Evolutionary conservation across 37 sponge, comb jelly and placozoan species (phyloP).

Genomic region (Tethya wilhelma): DNA sequence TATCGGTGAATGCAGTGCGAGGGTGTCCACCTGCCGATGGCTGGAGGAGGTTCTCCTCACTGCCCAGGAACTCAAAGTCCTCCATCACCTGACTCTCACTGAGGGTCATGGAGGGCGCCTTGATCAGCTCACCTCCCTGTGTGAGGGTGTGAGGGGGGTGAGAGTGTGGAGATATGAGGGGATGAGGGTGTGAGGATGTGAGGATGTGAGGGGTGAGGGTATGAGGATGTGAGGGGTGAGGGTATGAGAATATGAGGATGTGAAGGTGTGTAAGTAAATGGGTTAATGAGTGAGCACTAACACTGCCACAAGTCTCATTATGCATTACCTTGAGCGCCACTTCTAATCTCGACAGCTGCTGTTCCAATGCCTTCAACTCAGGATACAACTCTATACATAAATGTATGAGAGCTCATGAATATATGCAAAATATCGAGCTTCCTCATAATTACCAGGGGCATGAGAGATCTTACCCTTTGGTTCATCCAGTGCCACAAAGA

Average conservation of each 20-base stretch:
- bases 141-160: not conserved
- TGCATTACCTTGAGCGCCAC: constrained; percentile 36
- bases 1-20: not conserved
- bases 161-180: too few relatives aligned
- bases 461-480: constrained; percentile 42
- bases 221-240: too few relatives aligned
- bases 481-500: constrained; percentile 47
- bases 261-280: too few relatives aligned
- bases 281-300: too few relatives aligned
- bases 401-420: too few relatives aligned
- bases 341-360: constrained; percentile 51
- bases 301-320: too few relatives aligned
- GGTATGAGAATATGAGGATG: too few relatives aligned
- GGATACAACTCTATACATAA: constrained; percentile 34
- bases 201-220: too few relatives aligned
- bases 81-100: constrained; percentile 65
- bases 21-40: constrained; percentile 7
- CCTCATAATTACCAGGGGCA: not conserved
- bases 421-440: too few relatives aligned
- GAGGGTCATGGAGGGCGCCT: constrained; percentile 34
- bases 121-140: constrained; percentile 40
- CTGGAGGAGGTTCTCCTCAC: constrained; percentile 20
- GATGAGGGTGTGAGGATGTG: too few relatives aligned
- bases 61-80: constrained; percentile 60
- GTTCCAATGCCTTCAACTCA: constrained; percentile 48